A percentile compares a stretch with the other conserved stretches of the same genome.
These are phyloP conservation scores for Pachycephala philippinensis DNA, from an alignment of 2,113 vertebrate species.

Conservation along the genomic window DNA sequence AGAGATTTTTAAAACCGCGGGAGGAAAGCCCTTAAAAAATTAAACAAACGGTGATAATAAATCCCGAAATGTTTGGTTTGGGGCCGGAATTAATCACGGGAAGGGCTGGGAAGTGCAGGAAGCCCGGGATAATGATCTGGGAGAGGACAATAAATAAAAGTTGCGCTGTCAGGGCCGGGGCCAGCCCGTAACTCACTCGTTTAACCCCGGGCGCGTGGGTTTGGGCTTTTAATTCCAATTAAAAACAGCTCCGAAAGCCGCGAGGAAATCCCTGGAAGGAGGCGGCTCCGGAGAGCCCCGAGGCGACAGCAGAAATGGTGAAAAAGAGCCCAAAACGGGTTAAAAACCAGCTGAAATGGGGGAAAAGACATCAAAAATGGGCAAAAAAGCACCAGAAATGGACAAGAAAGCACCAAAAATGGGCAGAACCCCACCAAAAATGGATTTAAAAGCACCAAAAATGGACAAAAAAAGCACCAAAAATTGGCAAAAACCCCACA, in stretches of 20 bases:
- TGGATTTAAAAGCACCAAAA: no score
- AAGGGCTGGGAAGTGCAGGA: not conserved
- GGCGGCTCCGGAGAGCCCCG: no score
- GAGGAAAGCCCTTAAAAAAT: not conserved
- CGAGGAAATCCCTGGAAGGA: not conserved
- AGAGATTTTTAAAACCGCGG: no score
- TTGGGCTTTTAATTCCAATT: not conserved
- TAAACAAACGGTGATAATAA: not conserved
- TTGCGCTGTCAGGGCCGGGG: not conserved
- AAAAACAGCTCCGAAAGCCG: not conserved
- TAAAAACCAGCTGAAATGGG: no score
- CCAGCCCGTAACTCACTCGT: not conserved
- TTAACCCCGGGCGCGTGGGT: not conserved
- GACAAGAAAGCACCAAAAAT: no score
- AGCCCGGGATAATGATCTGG: not conserved
- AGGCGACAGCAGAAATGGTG: fast-evolving
- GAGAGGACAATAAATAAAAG: not conserved
- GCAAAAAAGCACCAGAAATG: no score
- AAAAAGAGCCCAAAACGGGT: not conserved
- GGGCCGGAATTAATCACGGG: not conserved
- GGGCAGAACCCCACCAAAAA: no score
- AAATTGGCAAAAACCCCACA: no score
- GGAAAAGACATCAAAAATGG: no score
- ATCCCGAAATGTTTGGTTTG: not conserved
- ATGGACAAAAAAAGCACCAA: no score